phyloP scores from a whole-genome alignment of 1,140 invertebrate species.

The Drosophila kohkoa region DNA sequence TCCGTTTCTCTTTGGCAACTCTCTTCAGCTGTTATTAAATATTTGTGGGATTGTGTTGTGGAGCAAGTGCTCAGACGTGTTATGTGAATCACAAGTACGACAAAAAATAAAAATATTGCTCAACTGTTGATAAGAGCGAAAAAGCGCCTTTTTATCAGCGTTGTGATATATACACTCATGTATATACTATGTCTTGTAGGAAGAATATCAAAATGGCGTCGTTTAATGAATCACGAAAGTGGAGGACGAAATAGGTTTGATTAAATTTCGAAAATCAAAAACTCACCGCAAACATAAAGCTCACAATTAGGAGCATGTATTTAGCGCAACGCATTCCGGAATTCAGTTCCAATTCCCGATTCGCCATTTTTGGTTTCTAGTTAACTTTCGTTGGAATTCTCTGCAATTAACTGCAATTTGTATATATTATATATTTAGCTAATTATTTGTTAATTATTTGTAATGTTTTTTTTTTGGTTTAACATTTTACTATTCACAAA shows the following conservation, averaged over 20 bases:
- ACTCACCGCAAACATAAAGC: constrained; percentile 95
- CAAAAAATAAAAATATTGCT: constrained; percentile 19
- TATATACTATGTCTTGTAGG: not conserved
- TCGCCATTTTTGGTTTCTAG: constrained; percentile 63
- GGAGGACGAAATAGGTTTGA: not conserved
- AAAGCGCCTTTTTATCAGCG: constrained; percentile 37
- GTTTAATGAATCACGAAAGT: constrained; percentile 53
- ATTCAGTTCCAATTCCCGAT: constrained; percentile 86
- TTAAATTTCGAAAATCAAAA: constrained; percentile 72
- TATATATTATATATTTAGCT: constrained; percentile 24
- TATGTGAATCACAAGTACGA: constrained; percentile 32
- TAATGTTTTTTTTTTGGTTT: constrained; percentile 22
- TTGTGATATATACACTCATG: constrained; percentile 9
- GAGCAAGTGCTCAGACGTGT: not conserved
- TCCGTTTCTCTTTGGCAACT: constrained; percentile 37
- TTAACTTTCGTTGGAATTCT: not conserved
- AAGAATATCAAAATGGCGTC: constrained; percentile 62
- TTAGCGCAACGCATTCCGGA: constrained; percentile 92
- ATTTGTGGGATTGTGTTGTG: not conserved
- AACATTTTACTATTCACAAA: constrained; percentile 14
- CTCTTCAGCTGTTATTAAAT: constrained; percentile 16
- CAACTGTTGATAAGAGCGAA: constrained; percentile 42
- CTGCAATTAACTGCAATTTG: constrained; percentile 29
- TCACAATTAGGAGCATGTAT: constrained; percentile 92
- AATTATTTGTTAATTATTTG: constrained; percentile 38